phyloP scores from a whole-genome alignment of 2,888 invertebrate genomes.

The Drosophila cracens region DNA sequence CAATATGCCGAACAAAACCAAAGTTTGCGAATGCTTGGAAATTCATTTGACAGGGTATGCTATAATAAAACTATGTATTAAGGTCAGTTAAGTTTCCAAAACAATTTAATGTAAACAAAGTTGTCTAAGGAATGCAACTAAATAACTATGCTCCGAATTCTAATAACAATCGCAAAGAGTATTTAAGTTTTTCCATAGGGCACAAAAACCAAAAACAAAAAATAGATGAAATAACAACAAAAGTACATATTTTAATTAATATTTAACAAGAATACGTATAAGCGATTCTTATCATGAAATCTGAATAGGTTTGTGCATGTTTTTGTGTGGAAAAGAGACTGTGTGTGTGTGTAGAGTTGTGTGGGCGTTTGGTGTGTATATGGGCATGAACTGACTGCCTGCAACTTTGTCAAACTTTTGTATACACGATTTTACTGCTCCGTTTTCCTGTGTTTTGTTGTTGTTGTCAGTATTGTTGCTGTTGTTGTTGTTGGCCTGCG shows the following conservation, averaged over 20 bases:
- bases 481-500: conserved; percentile 41
- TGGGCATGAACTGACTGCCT: conserved; percentile 41
- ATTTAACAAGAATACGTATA: conserved; percentile 80
- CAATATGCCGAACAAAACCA: not conserved
- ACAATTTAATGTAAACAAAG: conserved; percentile 5
- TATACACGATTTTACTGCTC: conserved; percentile 39
- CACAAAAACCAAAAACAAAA: conserved; percentile 8
- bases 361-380: conserved; percentile 4
- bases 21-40: not conserved
- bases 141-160: not conserved
- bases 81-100: not conserved
- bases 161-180: conserved; percentile 5
- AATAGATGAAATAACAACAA: conserved; percentile 37
- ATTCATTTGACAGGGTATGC: not conserved
- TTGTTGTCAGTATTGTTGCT: conserved; percentile 30
- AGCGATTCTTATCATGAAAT: conserved; percentile 67
- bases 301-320: conserved; percentile 32
- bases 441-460: conserved; percentile 19
- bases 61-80: not conserved
- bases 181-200: not conserved
- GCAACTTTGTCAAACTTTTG: conserved; percentile 66
- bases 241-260: conserved; percentile 79
- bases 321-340: not conserved
- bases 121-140: not conserved
- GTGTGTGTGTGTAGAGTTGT: conserved; percentile 22